Base-by-base conservation (phyloP, 2,888 invertebrate species). In the Aphidoletes aphidimyza region DNA sequence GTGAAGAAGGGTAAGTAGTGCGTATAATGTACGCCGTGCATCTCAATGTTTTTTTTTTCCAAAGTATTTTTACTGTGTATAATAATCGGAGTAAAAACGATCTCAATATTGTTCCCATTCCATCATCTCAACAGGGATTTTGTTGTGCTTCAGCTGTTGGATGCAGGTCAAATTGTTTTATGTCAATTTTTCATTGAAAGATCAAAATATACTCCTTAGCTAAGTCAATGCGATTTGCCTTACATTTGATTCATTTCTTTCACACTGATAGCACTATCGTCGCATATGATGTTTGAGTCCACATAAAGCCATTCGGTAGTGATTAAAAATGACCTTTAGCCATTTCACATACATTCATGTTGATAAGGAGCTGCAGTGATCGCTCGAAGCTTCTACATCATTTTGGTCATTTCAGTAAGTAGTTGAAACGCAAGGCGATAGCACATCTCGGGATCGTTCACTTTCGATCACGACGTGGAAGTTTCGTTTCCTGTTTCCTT, bases 281-380 rank as follows among this genome's bases (percentile, higher is more conserved):
- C n/a, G 22, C 54, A 54, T 54, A 47, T 3, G 22, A 22, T 11
- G 69, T 30, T 34, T 26, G 42, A 42, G 6, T 69, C 69, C 6
- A 30, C 69, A 30, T 69, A 69, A 69, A 69, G 5, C 2, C 26
- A 22, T 54, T 54, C 17, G 30, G 69, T 14, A 14, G 26, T 69
- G 69, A 69, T 69, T 30, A 69, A 30, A 69, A 69, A 30, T 69
- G 69, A 30, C 69, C 69, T 69, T 69, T 69, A n/a, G 30, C 69
- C 69, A 69, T 69, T 69, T 69, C 14, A 54, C 54, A 11, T 54
- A 54, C n/a, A 30, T 69, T 69, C 54, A 69, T 30, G n/a, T 30
- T 69, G 69, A 69, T 69, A 69, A 69, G 30, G 22, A 54, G 22
- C 54, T 22, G 22, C 26, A 69, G 69, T 30, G 3, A 69, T 30